Percentiles rank a stretch among this genome's conserved stretches.
Evolutionary conservation across 2,113 vertebrate species (phyloP).

Genomic region (Sinocyclocheilus anshuiensis): DNA sequence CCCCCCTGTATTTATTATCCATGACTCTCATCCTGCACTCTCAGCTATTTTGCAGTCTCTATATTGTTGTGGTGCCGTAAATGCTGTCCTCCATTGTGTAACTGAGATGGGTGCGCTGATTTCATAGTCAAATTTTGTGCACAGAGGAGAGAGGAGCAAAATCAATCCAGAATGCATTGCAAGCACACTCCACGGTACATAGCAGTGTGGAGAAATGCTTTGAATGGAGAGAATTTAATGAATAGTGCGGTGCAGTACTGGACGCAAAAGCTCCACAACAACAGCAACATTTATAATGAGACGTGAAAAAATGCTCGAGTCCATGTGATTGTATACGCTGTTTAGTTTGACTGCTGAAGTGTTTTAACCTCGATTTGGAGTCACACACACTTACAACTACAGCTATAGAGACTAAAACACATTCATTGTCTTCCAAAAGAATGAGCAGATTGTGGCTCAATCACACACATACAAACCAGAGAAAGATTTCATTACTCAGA

Average conservation of each 20-base stretch:
- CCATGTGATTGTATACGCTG: background rate
- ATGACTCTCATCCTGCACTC: background rate
- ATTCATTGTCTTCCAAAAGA: slow-evolving; percentile 3
- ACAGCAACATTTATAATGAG: slow-evolving; percentile 3
- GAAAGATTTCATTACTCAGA: background rate
- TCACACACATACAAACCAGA: background rate
- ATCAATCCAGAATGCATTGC: slow-evolving; percentile 18
- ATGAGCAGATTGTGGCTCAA: background rate
- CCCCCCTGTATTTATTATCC: background rate
- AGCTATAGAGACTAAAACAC: background rate
- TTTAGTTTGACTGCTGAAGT: background rate
- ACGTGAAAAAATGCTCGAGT: background rate
- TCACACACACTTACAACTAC: background rate
- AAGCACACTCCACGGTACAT: background rate
- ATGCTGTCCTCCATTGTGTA: background rate
- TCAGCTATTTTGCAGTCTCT: slow-evolving; percentile 21
- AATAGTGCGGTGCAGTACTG: background rate
- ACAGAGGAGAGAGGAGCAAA: background rate
- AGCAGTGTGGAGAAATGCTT: slow-evolving; percentile 15
- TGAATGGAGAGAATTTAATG: slow-evolving; percentile 20
- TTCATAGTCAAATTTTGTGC: slow-evolving; percentile 7
- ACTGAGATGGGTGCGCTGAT: background rate
- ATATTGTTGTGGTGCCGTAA: background rate
- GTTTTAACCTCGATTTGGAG: slow-evolving; percentile 16
- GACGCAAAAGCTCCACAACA: background rate